phyloP scores from a whole-genome alignment of 2,888 invertebrate genomes.

The Desoria tigrina region DNA sequence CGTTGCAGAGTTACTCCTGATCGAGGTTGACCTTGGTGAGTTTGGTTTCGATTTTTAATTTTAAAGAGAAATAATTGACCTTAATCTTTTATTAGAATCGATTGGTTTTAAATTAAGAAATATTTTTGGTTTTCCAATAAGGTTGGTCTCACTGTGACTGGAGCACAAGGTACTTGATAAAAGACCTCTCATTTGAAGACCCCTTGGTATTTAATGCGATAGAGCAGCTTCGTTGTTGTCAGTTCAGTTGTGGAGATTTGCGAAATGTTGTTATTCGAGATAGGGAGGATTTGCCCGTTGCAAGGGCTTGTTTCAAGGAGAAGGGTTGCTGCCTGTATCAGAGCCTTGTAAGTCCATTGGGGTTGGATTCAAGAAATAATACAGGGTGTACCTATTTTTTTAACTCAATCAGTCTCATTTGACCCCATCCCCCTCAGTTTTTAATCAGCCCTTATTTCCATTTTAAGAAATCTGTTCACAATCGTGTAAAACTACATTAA shows the following conservation, averaged over 20 bases:
- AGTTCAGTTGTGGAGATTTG: constrained; percentile 28
- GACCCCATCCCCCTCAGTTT: no score
- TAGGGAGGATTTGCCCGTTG: constrained; percentile 36
- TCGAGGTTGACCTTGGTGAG: constrained; percentile 1
- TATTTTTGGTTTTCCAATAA: constrained; percentile 13
- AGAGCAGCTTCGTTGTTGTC: constrained; percentile 33
- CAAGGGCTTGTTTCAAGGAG: constrained; percentile 48
- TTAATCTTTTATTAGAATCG: background rate
- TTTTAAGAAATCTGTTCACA: no score
- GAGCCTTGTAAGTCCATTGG: constrained; percentile 40
- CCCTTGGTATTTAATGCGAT: constrained; percentile 40
- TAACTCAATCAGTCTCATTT: no score
- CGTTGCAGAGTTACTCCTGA: background rate
- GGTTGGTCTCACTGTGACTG: constrained; percentile 35
- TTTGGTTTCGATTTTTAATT: background rate
- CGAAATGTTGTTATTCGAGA: constrained; percentile 47
- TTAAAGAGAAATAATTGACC: background rate
- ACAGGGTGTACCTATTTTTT: no score
- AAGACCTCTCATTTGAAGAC: constrained; percentile 25
- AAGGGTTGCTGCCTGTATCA: constrained; percentile 33
- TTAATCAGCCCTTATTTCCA: no score
- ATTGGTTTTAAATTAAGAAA: background rate
- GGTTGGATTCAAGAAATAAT: no score
- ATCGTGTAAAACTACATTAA: no score
- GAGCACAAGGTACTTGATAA: constrained; percentile 33